Conservation (phyloP, 2,888 invertebrate genomes). For the Lymantria monacha region DNA sequence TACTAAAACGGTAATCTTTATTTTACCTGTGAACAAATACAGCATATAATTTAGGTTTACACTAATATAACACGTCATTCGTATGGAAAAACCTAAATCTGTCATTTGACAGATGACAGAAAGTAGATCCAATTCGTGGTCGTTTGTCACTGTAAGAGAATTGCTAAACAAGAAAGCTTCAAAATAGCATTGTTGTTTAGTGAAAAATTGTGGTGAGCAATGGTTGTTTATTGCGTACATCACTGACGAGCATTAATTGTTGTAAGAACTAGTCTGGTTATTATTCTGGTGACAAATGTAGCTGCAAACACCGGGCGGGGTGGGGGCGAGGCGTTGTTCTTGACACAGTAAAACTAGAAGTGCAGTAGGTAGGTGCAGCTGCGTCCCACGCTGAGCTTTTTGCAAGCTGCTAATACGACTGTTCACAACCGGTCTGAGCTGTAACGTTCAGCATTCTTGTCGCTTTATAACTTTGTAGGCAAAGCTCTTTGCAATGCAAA, state of each 20-base stretch:
- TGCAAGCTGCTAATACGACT: constrained; percentile 56
- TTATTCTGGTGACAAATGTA: constrained; percentile 54
- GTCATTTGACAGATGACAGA: constrained; percentile 8
- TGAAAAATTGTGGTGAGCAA: constrained; percentile 39
- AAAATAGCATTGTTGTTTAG: constrained; percentile 38
- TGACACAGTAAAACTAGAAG: constrained; percentile 82
- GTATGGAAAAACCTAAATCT: constrained; percentile 18
- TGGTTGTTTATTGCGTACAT: constrained; percentile 40
- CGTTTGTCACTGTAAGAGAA: constrained; percentile 33
- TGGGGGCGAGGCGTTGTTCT: constrained; percentile 78
- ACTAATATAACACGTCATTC: constrained; percentile 43
- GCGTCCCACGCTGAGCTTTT: constrained; percentile 77
- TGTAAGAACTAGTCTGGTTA: constrained; percentile 46
- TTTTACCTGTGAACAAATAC: constrained; percentile 62
- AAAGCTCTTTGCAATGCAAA: constrained; percentile 1
- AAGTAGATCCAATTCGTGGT: constrained; percentile 12
- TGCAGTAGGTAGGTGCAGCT: constrained; percentile 81
- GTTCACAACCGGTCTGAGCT: constrained; percentile 49
- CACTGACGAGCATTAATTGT: constrained; percentile 38
- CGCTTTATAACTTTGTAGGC: constrained; percentile 19
- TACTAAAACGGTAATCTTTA: constrained; percentile 78
- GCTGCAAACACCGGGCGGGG: constrained; percentile 42
- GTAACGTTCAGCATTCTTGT: constrained; percentile 24
- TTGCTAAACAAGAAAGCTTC: constrained; percentile 46
- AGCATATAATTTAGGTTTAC: constrained; percentile 54